Evolutionary conservation across 2,888 invertebrate genomes (phyloP), one percentile per base, ranked within the genome.

Genomic region (Hololepta plana): DNA sequence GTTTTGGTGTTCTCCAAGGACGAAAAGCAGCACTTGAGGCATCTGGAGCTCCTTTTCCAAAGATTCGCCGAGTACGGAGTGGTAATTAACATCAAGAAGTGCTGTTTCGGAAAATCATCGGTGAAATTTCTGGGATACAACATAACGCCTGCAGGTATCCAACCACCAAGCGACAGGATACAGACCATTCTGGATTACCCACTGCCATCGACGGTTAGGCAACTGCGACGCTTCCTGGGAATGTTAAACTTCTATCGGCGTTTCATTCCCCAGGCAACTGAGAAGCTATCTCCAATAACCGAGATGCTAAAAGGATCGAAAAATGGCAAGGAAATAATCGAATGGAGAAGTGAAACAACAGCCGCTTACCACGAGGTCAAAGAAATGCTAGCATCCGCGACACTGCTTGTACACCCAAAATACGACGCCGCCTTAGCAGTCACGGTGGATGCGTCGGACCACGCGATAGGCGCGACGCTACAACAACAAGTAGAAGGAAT

Each of bases 381-480:
- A 22, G 8, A 29, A 2, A 28, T 13, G 7, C 11, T 41, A 9
- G 27, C 32, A 4, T 10, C 29, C 4, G 43, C 46, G 2, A 37
- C 49, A 2, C 22, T 47, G 1, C 26, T 51, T 1, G 41, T 42
- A 1, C 47, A 51, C 25, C 51, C 49, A 1, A 36, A 38, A 3
- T 9, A 21, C 2, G 10, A 32, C 7, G 40, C 44, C 0, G 24
- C 40, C n/a, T n/a, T n/a, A n/a, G n/a, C n/a, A n/a, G n/a, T n/a
- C n/a, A n/a, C n/a, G n/a, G n/a, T n/a, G n/a, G 20, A 13, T 51
- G 2, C 36, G 39, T 1, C 11, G 49, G 1, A 26, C 36, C 1
- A 42, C 42, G 44, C 49, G 2, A 40, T 52, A 4, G 51, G 51
- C 1, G 48, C 46, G 2, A 44, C 40, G 0, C 23, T 55, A 4